Evolutionary conservation across 2,888 invertebrate genomes (phyloP), one percentile per base, ranked within the genome.

Genomic region (Artemia sinica): DNA sequence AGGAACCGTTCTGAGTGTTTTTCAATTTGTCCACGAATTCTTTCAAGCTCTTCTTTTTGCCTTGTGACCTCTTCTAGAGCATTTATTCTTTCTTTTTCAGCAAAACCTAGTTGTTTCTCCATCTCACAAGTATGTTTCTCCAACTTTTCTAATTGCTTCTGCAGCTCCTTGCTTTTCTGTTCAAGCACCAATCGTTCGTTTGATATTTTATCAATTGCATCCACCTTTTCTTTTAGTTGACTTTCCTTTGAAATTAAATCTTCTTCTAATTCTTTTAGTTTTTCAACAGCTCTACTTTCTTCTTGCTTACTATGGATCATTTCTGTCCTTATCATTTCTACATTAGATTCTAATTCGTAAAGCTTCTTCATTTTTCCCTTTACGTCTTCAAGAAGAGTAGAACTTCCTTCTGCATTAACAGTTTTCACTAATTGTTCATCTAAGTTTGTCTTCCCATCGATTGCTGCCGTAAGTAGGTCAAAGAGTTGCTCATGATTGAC

Each of bases 241-340:
- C 70, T 58, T 63, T 77, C 76, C 70, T 68, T 65, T 9, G 65
- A 49, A 6, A 12, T 68, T 10, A 77, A 75, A 2, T 77, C 78
- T 70, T 77, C 76, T 71, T 76, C 77, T 68, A 78, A 70, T 41
- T 77, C 71, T 13, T 73, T 72, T 1, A 77, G 10, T 68, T 50
- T 75, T 76, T 77, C 72, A 68, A 50, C 4, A 13, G 65, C 68
- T 67, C 13, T 63, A 50, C 50, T 65, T 9, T 66, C 14, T 50
- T 50, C 58, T 11, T 18, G 49, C 14, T 28, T 18, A 65, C 50
- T 41, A 65, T 52, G 65, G 18, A 70, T 14, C 14, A 14, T n/a
- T 58, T 58, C n/a, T 2, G n/a, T 58, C 10, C 14, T 12, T 52
- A 2, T 58, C 4, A 67, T 13, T 28, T 14, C 13, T 14, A 18